Conservation (phyloP, 2,797 vertebrate species). For the Percopsis omiscomaycus region DNA sequence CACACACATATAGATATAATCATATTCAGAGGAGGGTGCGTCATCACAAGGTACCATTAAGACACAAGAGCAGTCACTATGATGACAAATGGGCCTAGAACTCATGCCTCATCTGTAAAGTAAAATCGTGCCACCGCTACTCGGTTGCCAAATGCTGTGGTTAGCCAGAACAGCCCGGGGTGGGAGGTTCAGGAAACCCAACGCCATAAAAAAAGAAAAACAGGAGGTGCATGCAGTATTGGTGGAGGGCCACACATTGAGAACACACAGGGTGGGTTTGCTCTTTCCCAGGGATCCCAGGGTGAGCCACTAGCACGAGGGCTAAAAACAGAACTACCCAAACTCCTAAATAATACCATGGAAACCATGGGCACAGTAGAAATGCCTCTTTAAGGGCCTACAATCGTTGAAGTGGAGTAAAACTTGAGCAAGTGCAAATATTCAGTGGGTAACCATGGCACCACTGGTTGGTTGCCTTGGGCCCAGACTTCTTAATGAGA, state of each 20-base stretch:
- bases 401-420: constrained; percentile 61
- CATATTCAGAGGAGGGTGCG: neutral
- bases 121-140: constrained; percentile 36
- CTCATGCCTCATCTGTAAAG: constrained; percentile 41
- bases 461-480: constrained; percentile 57
- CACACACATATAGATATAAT: neutral
- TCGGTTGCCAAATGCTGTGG: constrained; percentile 49
- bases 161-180: constrained; percentile 25
- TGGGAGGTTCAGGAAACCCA: constrained; percentile 60
- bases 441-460: constrained; percentile 57
- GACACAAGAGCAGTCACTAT: neutral
- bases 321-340: constrained; percentile 73
- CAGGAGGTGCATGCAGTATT: constrained; percentile 43
- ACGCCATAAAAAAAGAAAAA: constrained; percentile 58
- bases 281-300: constrained; percentile 62
- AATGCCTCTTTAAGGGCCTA: constrained; percentile 60
- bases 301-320: constrained; percentile 56
- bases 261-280: constrained; percentile 71
- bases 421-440: constrained; percentile 60
- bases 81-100: constrained; percentile 22
- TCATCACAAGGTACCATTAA: neutral
- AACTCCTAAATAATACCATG: constrained; percentile 72
- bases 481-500: constrained; percentile 72
- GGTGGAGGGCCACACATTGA: constrained; percentile 67
- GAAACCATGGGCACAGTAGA: constrained; percentile 70